A percentile compares a stretch with the other conserved stretches of the same genome.
Evolutionary conservation across 2,797 vertebrate genomes (phyloP).

Genomic region (Enteromius trimaculatus): DNA sequence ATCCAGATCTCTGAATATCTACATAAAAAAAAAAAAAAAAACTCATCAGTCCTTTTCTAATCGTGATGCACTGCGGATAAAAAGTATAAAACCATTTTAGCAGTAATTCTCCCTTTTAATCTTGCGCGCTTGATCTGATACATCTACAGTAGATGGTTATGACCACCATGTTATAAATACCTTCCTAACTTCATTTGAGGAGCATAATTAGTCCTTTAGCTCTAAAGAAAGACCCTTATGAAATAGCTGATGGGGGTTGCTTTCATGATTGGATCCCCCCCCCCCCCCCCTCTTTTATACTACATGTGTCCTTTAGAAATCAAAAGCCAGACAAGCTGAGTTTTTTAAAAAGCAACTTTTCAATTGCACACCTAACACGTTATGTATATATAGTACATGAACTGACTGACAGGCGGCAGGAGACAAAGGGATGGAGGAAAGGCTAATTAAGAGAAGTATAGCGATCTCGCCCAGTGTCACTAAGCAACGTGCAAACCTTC

Average conservation of each 20-base stretch:
- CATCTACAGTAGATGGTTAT: neutral
- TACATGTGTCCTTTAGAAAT: neutral
- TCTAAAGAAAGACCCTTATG: conserved; percentile 9
- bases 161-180: conserved; percentile 21
- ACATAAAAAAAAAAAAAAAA: neutral
- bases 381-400: conserved; percentile 12
- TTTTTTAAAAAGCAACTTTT: conserved; percentile 24
- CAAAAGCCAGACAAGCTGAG: conserved; percentile 19
- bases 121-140: neutral
- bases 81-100: neutral
- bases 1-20: neutral
- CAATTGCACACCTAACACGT: neutral
- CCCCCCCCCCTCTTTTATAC: too few relatives aligned
- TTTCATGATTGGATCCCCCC: neutral
- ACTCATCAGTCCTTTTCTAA: too few relatives aligned
- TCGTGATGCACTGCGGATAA: neutral
- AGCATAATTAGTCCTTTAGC: conserved; percentile 20
- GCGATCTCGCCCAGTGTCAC: conserved; percentile 39
- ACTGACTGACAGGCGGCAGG: conserved; percentile 32
- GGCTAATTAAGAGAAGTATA: conserved; percentile 48
- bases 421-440: conserved; percentile 39
- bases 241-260: neutral
- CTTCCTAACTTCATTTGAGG: neutral
- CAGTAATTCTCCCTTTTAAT: neutral
- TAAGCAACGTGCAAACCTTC: conserved; percentile 45